phyloP scores from a whole-genome alignment of 2,888 invertebrate genomes.

The Sarcophaga rosellei region DNA sequence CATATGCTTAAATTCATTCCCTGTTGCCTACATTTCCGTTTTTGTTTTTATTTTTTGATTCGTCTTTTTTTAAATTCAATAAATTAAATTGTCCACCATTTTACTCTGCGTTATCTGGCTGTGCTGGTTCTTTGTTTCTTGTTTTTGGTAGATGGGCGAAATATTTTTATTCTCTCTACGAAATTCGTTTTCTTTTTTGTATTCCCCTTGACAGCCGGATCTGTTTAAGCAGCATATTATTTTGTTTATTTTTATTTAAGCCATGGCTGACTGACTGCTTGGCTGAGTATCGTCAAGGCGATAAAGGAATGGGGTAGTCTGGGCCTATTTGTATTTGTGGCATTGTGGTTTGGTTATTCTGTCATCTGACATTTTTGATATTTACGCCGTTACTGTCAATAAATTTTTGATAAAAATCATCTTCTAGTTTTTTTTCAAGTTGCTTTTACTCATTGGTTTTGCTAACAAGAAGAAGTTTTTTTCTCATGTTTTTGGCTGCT shows the following conservation, averaged over 20 bases:
- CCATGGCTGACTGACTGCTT: neutral
- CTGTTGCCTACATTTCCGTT: neutral
- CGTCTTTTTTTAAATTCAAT: constrained; percentile 19
- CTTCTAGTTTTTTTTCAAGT: constrained; percentile 41
- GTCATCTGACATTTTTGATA: constrained; percentile 60
- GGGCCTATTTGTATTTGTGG: neutral
- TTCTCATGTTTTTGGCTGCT: neutral
- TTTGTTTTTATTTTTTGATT: neutral
- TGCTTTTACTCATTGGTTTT: neutral
- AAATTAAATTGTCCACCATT: constrained; percentile 55
- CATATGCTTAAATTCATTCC: constrained; percentile 46
- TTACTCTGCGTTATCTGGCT: neutral
- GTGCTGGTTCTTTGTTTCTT: constrained; percentile 8
- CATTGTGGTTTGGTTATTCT: constrained; percentile 2
- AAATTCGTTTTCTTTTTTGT: neutral
- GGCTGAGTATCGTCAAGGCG: neutral
- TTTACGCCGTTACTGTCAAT: constrained; percentile 67
- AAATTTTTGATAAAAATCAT: constrained; percentile 64
- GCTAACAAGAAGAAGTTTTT: neutral
- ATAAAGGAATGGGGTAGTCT: neutral
- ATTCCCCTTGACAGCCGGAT: constrained; percentile 53
- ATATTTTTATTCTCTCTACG: neutral
- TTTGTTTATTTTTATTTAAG: constrained; percentile 18
- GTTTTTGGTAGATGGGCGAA: neutral
- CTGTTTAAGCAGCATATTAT: constrained; percentile 40